Evolutionary conservation across 2,888 invertebrate genomes (phyloP), one percentile per base, ranked within the genome.

Genomic region (Stenotaenia linearis): DNA sequence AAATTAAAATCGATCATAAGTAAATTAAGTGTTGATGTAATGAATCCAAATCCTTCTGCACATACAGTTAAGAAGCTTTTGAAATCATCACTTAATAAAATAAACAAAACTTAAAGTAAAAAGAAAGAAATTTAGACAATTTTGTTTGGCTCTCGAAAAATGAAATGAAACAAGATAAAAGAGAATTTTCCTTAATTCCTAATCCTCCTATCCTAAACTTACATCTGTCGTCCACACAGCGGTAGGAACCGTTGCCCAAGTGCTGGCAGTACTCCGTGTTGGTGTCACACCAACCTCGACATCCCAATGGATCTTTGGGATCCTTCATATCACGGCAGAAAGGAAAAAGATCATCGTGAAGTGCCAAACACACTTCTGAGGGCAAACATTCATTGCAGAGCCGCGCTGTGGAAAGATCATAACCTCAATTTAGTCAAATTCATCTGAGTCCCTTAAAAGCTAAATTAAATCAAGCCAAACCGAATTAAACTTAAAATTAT

Each of bases 201-300:
- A 37, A 15, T 37, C 32, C 75, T 37, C 75, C 76, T 69, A 69
- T 37, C 76, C 76, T 69, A 25, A 61, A 79, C 79, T 37, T 79
- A 81, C 81, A 80, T 80, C 81, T 78, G 75, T 80, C 81, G 30
- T 80, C 80, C 78, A 76, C 78, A 77, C 81, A 87, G 86, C 86
- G 86, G 83, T 85, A 87, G 0, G 87, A 86, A 77, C 87, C 85
- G 79, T 86, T 87, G 83, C 91, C 90, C 75, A 91, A 87, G 69
- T 89, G 85, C 83, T 90, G 90, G 84, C 91, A 91, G 79, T 90
- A 90, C 84, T 91, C 91, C 0, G 89, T 89, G 82, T 90, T 90
- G 80, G 91, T 85, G 35, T 89, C 88, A 83, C 91, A 91, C 6
- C 90, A 86, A 3, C 91, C 91, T 6, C 91, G 91, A 84, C 91